A percentile compares a stretch with the other conserved stretches of the same genome.
Evolutionary conservation across 2,113 vertebrate species (phyloP).

Genomic region (Alectura lathami): DNA sequence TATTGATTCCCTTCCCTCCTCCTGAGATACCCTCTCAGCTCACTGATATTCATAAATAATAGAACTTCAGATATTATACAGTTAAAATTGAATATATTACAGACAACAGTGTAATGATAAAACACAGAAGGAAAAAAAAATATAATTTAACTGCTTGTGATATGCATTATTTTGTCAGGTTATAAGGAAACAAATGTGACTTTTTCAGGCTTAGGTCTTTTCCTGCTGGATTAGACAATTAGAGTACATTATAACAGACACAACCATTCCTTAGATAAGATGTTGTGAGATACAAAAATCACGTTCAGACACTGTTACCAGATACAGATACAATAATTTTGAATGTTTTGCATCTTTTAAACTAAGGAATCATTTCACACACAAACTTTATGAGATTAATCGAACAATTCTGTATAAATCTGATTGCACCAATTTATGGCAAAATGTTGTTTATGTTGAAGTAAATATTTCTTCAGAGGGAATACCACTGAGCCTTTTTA

Average conservation of each 20-base stretch:
- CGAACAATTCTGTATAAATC: not conserved
- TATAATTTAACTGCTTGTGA: not conserved
- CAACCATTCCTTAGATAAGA: not conserved
- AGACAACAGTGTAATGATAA: conserved; percentile 2
- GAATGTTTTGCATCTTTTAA: not conserved
- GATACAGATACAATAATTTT: not conserved
- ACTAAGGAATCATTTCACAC: not conserved
- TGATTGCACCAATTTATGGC: not conserved
- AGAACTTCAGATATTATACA: not conserved
- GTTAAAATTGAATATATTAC: not conserved
- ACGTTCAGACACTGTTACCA: not conserved
- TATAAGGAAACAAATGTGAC: not conserved
- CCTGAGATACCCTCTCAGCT: not conserved
- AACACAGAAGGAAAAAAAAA: not conserved
- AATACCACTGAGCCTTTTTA: not conserved
- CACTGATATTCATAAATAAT: conserved; percentile 46
- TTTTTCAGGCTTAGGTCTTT: not conserved
- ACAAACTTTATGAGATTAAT: not conserved
- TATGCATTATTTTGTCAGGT: not conserved
- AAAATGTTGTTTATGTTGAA: not conserved
- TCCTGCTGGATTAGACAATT: not conserved
- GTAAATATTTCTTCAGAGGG: not conserved
- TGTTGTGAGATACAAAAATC: not conserved
- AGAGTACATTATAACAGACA: not conserved
- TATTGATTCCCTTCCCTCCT: not conserved